phyloP scores from a whole-genome alignment of 2,888 invertebrate genomes.

The Macaria liturata region DNA sequence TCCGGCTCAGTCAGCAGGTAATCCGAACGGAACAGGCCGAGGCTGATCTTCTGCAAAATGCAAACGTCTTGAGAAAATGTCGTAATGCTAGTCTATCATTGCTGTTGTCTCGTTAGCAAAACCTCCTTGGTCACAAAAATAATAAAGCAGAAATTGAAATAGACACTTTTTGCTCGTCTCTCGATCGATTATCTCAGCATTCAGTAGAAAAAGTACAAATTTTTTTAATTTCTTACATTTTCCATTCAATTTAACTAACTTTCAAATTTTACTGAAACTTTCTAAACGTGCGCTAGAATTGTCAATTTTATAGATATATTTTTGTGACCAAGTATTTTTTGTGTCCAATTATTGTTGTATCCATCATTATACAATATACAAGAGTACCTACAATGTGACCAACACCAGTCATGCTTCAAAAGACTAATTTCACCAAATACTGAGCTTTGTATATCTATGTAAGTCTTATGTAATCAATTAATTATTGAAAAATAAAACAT shows the following conservation, averaged over 20 bases:
- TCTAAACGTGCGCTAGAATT: too few relatives aligned
- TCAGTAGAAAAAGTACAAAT: too few relatives aligned
- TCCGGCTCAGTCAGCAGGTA: slow-evolving; percentile 90
- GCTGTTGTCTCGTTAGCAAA: not conserved
- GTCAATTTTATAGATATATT: not conserved
- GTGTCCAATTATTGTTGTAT: slow-evolving; percentile 18
- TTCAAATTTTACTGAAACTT: too few relatives aligned
- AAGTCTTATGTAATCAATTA: too few relatives aligned
- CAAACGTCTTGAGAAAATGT: slow-evolving; percentile 14
- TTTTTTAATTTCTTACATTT: not conserved
- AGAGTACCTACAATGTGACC: slow-evolving; percentile 1
- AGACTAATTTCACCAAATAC: not conserved
- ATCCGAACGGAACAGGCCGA: slow-evolving; percentile 96
- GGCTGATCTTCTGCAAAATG: slow-evolving; percentile 86
- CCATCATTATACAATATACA: not conserved
- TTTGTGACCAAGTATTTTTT: slow-evolving; percentile 9
- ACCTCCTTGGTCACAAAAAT: slow-evolving; percentile 10
- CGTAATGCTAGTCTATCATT: not conserved
- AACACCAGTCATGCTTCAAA: slow-evolving; percentile 9
- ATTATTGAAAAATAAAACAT: too few relatives aligned
- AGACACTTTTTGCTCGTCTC: too few relatives aligned
- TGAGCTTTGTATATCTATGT: too few relatives aligned
- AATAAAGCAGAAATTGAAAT: not conserved
- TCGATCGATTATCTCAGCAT: too few relatives aligned
- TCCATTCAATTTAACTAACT: too few relatives aligned